phyloP scores from a whole-genome alignment of 2,113 vertebrate species.

The Cairina moschata region DNA sequence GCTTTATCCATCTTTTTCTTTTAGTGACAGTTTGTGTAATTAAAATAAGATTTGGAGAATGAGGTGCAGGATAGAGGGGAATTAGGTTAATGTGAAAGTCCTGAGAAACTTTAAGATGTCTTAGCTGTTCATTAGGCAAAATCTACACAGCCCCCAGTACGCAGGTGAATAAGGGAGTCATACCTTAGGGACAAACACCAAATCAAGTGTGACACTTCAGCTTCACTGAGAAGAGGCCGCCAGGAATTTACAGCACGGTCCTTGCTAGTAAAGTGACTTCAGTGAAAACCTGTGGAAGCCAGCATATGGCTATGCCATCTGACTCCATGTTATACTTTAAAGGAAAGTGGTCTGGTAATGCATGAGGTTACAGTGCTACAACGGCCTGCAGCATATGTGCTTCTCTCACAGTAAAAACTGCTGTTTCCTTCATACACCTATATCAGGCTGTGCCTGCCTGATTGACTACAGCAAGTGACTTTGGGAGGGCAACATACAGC shows the following conservation, averaged over 20 bases:
- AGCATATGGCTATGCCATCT: slow-evolving; percentile 5
- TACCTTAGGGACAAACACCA: neutral
- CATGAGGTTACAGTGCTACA: neutral
- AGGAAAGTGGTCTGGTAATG: slow-evolving; percentile 12
- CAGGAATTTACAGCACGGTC: neutral
- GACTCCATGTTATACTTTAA: slow-evolving; percentile 24
- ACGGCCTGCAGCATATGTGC: neutral
- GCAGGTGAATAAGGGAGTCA: neutral
- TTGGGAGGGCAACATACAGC: neutral
- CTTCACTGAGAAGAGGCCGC: neutral
- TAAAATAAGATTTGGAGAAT: neutral
- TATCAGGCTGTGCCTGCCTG: neutral
- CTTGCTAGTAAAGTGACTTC: neutral
- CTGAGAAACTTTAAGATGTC: neutral
- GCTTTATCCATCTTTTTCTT: neutral
- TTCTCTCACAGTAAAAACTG: neutral
- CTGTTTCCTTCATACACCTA: neutral
- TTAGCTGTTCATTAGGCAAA: slow-evolving; percentile 3
- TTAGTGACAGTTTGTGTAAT: neutral
- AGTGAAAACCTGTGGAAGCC: neutral
- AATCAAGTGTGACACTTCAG: neutral
- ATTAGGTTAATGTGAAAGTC: neutral
- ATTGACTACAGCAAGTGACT: slow-evolving; percentile 66
- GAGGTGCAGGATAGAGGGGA: neutral
- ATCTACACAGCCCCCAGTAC: neutral